Evolutionary conservation across 2,113 vertebrate genomes (phyloP).

Genomic region (Alligator mississippiensis): DNA sequence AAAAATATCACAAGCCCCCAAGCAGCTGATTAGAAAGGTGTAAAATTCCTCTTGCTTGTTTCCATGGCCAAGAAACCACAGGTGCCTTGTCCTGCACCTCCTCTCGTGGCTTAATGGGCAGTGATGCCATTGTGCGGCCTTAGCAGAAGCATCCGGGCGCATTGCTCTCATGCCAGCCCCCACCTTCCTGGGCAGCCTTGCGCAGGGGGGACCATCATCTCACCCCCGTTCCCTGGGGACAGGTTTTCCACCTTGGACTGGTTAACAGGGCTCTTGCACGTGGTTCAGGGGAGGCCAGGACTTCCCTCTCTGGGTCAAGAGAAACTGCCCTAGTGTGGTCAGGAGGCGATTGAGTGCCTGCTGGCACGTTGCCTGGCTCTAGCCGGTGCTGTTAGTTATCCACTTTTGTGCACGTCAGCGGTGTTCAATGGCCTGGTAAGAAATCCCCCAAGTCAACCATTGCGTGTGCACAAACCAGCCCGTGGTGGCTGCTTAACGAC

Average conservation of each 20-base stretch:
- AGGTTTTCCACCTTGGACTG: neutral
- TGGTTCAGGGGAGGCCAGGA: fast-evolving
- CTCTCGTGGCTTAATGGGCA: fast-evolving
- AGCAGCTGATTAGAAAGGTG: neutral
- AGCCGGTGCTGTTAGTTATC: neutral
- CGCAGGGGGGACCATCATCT: neutral
- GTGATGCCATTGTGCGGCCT: neutral
- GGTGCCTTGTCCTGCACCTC: neutral
- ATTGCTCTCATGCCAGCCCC: fast-evolving
- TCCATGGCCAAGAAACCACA: neutral
- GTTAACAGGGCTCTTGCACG: fast-evolving
- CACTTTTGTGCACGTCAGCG: neutral
- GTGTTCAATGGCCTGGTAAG: neutral
- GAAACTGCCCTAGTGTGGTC: neutral
- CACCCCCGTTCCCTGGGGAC: neutral
- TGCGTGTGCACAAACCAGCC: neutral
- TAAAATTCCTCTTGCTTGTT: neutral
- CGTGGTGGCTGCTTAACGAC: fast-evolving
- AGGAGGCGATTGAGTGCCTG: fast-evolving
- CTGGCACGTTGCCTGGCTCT: fast-evolving
- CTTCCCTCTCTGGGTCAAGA: neutral
- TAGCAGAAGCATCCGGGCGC: neutral
- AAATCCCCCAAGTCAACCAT: neutral
- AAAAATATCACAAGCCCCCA: neutral
- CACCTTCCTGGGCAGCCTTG: neutral